Conservation (phyloP, 2,888 invertebrate genomes). For the Endomychus coccineus region DNA sequence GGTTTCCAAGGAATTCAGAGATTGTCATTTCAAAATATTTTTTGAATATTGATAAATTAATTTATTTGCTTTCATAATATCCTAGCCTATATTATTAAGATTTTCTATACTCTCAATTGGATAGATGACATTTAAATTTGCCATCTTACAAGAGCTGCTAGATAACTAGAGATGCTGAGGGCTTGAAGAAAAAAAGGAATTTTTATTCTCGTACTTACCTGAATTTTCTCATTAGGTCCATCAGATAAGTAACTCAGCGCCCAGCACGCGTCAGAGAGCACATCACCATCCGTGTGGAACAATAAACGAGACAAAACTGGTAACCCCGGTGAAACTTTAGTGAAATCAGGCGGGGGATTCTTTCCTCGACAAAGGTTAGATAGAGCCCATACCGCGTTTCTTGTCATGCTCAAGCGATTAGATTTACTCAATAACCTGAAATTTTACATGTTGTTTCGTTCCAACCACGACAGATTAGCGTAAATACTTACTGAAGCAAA, state of each 20-base stretch:
- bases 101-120: too few species aligned
- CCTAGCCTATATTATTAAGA: too few species aligned
- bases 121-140: too few species aligned
- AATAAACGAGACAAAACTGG: conserved; percentile 82
- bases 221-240: conserved; percentile 96
- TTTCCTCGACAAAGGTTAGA: conserved; percentile 97
- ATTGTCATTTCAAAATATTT: too few species aligned
- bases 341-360: conserved; percentile 89
- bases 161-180: too few species aligned
- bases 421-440: conserved; percentile 69
- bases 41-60: too few species aligned
- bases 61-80: too few species aligned
- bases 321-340: conserved; percentile 71
- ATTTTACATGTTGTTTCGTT: not conserved
- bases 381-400: conserved; percentile 97
- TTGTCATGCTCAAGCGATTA: conserved; percentile 77
- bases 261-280: conserved; percentile 93
- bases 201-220: conserved; percentile 27
- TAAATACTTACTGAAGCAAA: conserved; percentile 68
- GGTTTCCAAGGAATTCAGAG: too few species aligned
- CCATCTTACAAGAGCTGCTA: too few species aligned
- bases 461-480: not conserved
- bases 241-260: conserved; percentile 93
- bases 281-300: conserved; percentile 82
- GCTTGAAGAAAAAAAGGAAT: too few species aligned